These are phyloP conservation scores for Cossypha heuglini DNA, from an alignment of 2,797 vertebrate species.

Conservation along the genomic window DNA sequence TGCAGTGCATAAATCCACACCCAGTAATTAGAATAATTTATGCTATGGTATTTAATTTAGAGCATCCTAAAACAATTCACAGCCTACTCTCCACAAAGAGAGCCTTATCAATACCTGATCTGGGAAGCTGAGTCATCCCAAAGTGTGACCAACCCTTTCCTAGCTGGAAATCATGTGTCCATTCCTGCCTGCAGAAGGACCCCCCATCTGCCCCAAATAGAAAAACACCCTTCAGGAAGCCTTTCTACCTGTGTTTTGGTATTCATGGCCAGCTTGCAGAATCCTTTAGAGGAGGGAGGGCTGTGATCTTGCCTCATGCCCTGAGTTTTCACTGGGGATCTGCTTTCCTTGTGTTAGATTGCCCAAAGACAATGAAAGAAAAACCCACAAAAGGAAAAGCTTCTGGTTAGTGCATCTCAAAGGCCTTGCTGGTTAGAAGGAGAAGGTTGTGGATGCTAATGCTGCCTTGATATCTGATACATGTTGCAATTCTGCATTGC, in stretches of 20 bases:
- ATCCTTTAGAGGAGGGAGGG: background rate
- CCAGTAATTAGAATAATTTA: background rate
- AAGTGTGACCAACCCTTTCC: background rate
- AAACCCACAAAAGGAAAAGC: background rate
- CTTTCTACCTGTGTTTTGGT: background rate
- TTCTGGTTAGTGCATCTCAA: background rate
- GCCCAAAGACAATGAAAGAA: background rate
- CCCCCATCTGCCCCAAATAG: background rate
- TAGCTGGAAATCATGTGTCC: background rate
- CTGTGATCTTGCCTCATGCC: background rate
- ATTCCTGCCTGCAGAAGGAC: background rate
- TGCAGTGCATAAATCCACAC: background rate
- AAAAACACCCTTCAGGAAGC: background rate
- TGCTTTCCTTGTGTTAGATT: background rate
- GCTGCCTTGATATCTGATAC: background rate
- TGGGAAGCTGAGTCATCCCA: background rate
- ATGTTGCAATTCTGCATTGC: background rate
- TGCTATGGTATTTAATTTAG: background rate
- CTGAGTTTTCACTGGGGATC: background rate
- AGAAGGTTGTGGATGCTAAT: background rate
- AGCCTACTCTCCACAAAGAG: background rate
- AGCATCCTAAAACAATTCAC: background rate
- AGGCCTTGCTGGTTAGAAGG: background rate
- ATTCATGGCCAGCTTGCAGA: background rate
- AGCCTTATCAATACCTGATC: background rate